phyloP scores from a whole-genome alignment of 2,888 invertebrate species.

The Eilema sororculum region DNA sequence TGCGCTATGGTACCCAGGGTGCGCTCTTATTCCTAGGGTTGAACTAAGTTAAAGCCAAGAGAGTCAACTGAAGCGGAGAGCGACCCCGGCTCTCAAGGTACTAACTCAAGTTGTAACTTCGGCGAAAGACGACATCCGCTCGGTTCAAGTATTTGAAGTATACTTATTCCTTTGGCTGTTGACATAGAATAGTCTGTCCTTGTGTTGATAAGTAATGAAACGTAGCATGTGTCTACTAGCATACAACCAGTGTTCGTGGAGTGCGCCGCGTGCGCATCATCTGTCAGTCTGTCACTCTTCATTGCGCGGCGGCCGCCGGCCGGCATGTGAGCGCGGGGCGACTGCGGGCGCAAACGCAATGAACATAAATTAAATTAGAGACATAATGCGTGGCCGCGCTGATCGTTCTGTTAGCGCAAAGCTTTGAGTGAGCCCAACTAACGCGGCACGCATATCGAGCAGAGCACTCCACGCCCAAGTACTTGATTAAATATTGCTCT shows the following conservation, averaged over 20 bases:
- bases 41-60: too few relatives aligned
- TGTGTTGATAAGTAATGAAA: too few relatives aligned
- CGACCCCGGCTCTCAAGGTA: too few relatives aligned
- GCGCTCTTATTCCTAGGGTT: too few relatives aligned
- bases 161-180: too few relatives aligned
- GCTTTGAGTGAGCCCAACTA: not conserved
- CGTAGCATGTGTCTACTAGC: not conserved
- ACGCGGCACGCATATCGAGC: not conserved
- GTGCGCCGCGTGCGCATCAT: not conserved
- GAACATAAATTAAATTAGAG: slow-evolving; percentile 11
- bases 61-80: too few relatives aligned
- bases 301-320: slow-evolving; percentile 5
- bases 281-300: slow-evolving; percentile 22
- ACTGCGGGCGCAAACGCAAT: not conserved
- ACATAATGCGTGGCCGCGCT: slow-evolving; percentile 3
- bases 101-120: too few relatives aligned
- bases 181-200: too few relatives aligned
- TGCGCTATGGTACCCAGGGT: too few relatives aligned
- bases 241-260: not conserved
- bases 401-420: slow-evolving; percentile 19
- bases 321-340: not conserved
- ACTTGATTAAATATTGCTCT: not conserved
- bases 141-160: too few relatives aligned
- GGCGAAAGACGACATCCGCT: too few relatives aligned
- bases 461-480: not conserved